These are phyloP conservation scores for Helicoverpa armigera DNA, from an alignment of 1,140 invertebrate genomes.

Conservation along the genomic window DNA sequence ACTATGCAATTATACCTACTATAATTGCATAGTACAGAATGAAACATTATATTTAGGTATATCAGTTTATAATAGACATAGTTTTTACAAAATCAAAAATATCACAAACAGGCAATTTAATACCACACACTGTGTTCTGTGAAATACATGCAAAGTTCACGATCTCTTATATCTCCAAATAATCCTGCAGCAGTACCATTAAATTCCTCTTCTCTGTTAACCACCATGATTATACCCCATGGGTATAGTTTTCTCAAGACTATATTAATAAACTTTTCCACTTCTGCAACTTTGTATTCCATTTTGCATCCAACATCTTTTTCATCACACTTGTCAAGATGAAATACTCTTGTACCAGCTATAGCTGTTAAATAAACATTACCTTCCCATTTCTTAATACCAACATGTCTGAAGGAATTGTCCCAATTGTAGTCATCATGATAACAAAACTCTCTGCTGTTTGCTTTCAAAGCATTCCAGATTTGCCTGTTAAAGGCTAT, in stretches of 20 bases:
- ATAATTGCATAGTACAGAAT: too few species aligned
- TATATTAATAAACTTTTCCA: slow-evolving; percentile 46
- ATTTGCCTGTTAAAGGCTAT: slow-evolving; percentile 61
- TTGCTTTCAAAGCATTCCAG: slow-evolving; percentile 57
- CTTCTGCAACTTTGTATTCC: slow-evolving; percentile 44
- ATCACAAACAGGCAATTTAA: neutral
- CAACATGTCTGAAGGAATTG: slow-evolving; percentile 55
- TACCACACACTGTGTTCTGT: slow-evolving; percentile 28
- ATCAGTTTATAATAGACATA: neutral
- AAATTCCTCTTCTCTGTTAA: neutral
- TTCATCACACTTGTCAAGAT: slow-evolving; percentile 50
- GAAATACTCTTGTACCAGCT: slow-evolving; percentile 58
- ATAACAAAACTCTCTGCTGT: slow-evolving; percentile 58
- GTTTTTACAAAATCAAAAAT: neutral
- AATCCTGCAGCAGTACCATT: slow-evolving; percentile 39
- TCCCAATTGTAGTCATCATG: slow-evolving; percentile 62
- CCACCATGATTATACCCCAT: slow-evolving; percentile 20
- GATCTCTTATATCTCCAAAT: slow-evolving; percentile 61
- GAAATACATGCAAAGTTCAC: slow-evolving; percentile 61
- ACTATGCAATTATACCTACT: too few species aligned
- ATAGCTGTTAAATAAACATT: slow-evolving; percentile 51
- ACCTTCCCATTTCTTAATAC: slow-evolving; percentile 31
- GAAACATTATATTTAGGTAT: neutral
- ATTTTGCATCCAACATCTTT: slow-evolving; percentile 39
- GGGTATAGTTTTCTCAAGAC: slow-evolving; percentile 52